phyloP scores from a whole-genome alignment of 2,797 vertebrate genomes.

The Pangasius macronema region DNA sequence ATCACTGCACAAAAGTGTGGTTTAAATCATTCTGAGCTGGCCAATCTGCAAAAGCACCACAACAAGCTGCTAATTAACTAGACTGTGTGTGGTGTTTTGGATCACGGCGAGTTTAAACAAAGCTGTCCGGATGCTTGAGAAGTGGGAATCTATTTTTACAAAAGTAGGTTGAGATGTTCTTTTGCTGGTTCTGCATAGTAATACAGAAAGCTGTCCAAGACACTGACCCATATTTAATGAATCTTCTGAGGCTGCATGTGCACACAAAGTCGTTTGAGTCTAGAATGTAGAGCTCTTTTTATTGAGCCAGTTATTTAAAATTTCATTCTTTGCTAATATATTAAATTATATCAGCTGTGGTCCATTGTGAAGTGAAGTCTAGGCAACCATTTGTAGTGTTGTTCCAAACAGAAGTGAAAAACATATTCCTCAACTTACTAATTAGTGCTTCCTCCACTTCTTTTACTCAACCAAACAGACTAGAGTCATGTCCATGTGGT shows the following conservation, averaged over 20 bases:
- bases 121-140: background rate
- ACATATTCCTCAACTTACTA: background rate
- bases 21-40: background rate
- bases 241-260: background rate
- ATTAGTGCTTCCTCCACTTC: background rate
- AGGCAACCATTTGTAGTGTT: background rate
- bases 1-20: too few relatives aligned
- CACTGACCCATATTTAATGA: background rate
- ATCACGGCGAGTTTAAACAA: background rate
- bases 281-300: background rate
- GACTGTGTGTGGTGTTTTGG: background rate
- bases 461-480: background rate
- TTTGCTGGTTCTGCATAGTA: background rate
- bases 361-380: background rate
- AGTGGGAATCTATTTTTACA: background rate
- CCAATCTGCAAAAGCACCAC: background rate
- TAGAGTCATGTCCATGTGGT: background rate
- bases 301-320: background rate
- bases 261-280: too few relatives aligned
- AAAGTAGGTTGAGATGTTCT: conserved; percentile 40
- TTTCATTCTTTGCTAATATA: background rate
- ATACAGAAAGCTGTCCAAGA: background rate
- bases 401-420: background rate
- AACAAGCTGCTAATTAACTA: conserved; percentile 4
- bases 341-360: background rate